Evolutionary conservation across 2,113 vertebrate species (phyloP).

Genomic region (Diglossa brunneiventris): DNA sequence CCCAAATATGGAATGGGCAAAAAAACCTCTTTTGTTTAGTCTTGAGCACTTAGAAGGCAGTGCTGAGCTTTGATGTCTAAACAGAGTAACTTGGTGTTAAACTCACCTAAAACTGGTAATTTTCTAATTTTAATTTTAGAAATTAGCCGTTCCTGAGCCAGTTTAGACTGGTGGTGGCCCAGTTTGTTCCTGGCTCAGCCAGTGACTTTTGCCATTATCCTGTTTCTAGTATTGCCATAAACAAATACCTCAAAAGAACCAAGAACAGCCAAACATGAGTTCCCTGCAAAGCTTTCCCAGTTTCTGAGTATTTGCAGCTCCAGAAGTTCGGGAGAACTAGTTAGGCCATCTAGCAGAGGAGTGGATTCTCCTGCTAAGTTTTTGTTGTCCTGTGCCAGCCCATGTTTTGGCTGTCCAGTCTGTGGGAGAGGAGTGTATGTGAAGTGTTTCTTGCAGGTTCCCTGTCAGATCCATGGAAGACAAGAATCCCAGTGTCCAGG

Average conservation of each 20-base stretch:
- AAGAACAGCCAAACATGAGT: not conserved
- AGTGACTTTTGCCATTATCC: not conserved
- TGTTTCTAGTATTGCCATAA: not conserved
- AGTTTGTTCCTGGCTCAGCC: not conserved
- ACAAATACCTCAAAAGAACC: not conserved
- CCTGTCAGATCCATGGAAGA: not conserved
- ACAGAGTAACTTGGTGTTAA: not conserved
- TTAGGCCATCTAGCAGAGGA: not conserved
- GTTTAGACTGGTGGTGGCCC: not conserved
- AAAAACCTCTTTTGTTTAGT: not conserved
- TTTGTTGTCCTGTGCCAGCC: not conserved
- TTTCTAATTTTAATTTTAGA: not conserved
- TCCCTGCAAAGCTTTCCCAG: not conserved
- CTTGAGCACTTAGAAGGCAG: not conserved
- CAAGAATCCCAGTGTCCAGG: rapidly evolving
- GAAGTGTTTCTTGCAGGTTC: not conserved
- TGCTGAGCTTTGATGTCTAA: not conserved
- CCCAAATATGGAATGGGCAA: not conserved
- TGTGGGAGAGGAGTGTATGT: not conserved
- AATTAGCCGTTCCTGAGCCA: not conserved
- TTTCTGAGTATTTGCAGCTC: not conserved
- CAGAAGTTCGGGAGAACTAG: not conserved
- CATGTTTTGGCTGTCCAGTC: not conserved
- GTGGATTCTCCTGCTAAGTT: not conserved
- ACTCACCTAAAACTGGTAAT: not conserved